phyloP scores from a whole-genome alignment of 2,113 vertebrate species.

The Lasiurus borealis region DNA sequence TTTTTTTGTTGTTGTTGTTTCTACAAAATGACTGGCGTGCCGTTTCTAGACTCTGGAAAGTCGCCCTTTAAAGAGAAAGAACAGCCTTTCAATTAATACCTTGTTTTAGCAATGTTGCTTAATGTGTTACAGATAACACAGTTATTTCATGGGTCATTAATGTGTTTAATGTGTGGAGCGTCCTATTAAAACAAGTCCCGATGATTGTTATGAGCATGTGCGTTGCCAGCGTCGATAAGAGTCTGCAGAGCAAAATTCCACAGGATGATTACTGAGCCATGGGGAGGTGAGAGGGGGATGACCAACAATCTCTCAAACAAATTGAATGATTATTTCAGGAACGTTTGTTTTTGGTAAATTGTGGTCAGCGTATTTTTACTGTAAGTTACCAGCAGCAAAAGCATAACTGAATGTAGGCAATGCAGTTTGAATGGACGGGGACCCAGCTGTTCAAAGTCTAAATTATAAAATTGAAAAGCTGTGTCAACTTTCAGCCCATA shows the following conservation, averaged over 20 bases:
- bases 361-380: not conserved
- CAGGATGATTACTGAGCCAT: conserved; percentile 59
- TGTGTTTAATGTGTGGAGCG: conserved; percentile 88
- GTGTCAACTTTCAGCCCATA: not conserved
- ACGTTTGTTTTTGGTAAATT: conserved; percentile 23
- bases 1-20: conserved; percentile 64
- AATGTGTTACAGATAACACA: conserved; percentile 88
- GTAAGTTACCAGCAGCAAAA: conserved; percentile 17
- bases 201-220: conserved; percentile 87
- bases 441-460: not conserved
- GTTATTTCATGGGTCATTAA: conserved; percentile 92
- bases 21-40: conserved; percentile 60
- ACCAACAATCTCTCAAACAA: conserved; percentile 40
- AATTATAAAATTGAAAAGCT: conserved; percentile 35
- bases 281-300: not conserved
- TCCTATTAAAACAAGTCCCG: conserved; percentile 88
- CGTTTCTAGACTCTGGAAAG: conserved; percentile 67
- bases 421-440: not conserved
- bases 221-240: conserved; percentile 55
- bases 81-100: conserved; percentile 87
- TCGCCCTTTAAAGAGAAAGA: conserved; percentile 75
- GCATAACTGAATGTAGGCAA: not conserved
- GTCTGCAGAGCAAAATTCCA: conserved; percentile 64
- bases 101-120: conserved; percentile 85
- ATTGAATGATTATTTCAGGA: conserved; percentile 10